phyloP scores from a whole-genome alignment of 2,113 vertebrate genomes.

The Pica pica region DNA sequence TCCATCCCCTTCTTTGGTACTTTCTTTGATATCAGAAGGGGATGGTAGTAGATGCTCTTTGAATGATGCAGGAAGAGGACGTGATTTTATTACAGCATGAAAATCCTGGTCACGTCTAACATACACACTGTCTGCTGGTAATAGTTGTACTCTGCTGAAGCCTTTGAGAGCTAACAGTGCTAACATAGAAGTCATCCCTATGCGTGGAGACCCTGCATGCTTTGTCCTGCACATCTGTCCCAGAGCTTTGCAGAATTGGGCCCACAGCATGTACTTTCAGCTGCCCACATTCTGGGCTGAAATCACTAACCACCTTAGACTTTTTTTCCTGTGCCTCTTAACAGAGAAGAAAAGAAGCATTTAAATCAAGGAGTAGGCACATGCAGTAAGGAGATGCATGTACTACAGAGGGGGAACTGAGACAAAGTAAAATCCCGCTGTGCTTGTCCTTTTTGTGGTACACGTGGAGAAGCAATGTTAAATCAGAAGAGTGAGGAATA shows the following conservation, averaged over 20 bases:
- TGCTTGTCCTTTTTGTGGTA: slow-evolving; percentile 64
- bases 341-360: neutral
- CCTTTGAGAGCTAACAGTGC: neutral
- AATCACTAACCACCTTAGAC: neutral
- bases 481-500: slow-evolving; percentile 55
- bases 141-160: neutral
- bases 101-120: neutral
- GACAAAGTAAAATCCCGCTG: slow-evolving; percentile 57
- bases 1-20: neutral
- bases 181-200: neutral
- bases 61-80: neutral
- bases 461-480: slow-evolving; percentile 51
- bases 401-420: slow-evolving; percentile 1
- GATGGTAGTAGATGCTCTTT: neutral
- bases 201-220: rapidly evolving
- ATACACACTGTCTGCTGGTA: neutral
- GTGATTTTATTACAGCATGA: neutral
- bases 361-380: slow-evolving; percentile 1
- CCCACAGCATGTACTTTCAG: neutral
- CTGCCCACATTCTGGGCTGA: neutral
- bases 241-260: neutral
- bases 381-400: neutral
- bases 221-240: neutral
- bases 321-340: neutral
- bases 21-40: neutral